Conservation (phyloP, 2,797 vertebrate genomes). For the Chelon labrosus region DNA sequence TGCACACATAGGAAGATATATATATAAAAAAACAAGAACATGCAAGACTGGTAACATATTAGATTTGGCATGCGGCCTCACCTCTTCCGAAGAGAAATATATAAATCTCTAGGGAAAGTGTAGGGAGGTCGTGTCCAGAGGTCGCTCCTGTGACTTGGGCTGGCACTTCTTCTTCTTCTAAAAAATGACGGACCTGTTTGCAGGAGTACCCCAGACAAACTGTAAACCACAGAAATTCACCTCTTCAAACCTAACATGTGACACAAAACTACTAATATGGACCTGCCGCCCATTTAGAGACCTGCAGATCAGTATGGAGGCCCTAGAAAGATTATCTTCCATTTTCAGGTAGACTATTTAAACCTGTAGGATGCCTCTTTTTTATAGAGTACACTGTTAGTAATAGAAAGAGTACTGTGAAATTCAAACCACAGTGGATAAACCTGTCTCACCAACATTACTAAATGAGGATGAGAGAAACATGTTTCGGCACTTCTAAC, state of each 20-base stretch:
- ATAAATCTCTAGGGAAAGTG: slow-evolving; percentile 61
- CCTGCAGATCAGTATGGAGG: too few species aligned
- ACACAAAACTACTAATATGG: slow-evolving; percentile 37
- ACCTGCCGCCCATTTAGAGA: slow-evolving; percentile 68
- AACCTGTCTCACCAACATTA: too few species aligned
- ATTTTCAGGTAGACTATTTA: too few species aligned
- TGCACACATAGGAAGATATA: slow-evolving; percentile 23
- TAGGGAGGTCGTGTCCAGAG: slow-evolving; percentile 41
- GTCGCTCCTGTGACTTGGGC: slow-evolving; percentile 69
- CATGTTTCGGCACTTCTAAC: too few species aligned
- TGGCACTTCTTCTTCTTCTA: slow-evolving; percentile 50
- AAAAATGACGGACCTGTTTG: slow-evolving; percentile 64
- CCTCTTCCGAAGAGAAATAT: slow-evolving; percentile 65
- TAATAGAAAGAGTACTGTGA: too few species aligned
- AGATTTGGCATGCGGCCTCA: slow-evolving; percentile 43
- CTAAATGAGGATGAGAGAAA: too few species aligned
- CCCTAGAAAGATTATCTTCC: too few species aligned
- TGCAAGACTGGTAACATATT: slow-evolving; percentile 43
- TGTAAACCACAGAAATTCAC: slow-evolving; percentile 66
- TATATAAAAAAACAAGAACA: slow-evolving; percentile 29
- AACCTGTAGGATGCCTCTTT: too few species aligned
- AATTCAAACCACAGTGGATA: too few species aligned
- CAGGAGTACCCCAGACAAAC: slow-evolving; percentile 65
- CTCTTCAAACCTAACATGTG: slow-evolving; percentile 65
- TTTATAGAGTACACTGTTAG: neutral